Evolutionary conservation across 2,888 invertebrate species (phyloP).

Genomic region (Andrena bicolor): DNA sequence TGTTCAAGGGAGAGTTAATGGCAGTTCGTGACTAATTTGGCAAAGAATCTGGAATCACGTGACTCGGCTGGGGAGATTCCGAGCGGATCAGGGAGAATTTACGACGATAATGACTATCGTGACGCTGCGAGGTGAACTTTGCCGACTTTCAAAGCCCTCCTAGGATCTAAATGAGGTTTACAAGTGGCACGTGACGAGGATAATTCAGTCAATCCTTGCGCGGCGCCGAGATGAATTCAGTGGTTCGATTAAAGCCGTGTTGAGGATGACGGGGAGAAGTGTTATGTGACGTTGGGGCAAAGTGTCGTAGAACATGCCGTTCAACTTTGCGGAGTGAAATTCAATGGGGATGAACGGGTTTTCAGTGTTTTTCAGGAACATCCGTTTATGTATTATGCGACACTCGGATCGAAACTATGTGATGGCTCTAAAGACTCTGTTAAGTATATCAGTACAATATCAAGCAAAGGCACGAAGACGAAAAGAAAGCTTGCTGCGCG

Average conservation of each 20-base stretch:
- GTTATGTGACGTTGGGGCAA: conserved; percentile 18
- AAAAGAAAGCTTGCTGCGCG: not conserved
- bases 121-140: conserved; percentile 49
- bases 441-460: not conserved
- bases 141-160: conserved; percentile 51
- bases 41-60: conserved; percentile 34
- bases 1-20: conserved; percentile 32
- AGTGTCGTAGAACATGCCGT: conserved; percentile 5
- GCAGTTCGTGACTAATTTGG: conserved; percentile 35
- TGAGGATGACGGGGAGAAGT: conserved; percentile 24
- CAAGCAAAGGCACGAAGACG: not conserved
- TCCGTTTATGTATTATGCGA: not conserved
- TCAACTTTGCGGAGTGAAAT: not conserved
- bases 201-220: conserved; percentile 19
- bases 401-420: not conserved
- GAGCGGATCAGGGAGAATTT: conserved; percentile 46
- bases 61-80: conserved; percentile 8
- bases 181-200: conserved; percentile 59
- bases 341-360: not conserved
- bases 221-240: conserved; percentile 30
- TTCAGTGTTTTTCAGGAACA: not conserved
- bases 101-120: conserved; percentile 52
- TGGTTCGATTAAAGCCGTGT: conserved; percentile 42
- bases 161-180: conserved; percentile 58
- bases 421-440: not conserved